Evolutionary conservation across 1,140 invertebrate species (phyloP).

Genomic region (Diorhabda sublineata): DNA sequence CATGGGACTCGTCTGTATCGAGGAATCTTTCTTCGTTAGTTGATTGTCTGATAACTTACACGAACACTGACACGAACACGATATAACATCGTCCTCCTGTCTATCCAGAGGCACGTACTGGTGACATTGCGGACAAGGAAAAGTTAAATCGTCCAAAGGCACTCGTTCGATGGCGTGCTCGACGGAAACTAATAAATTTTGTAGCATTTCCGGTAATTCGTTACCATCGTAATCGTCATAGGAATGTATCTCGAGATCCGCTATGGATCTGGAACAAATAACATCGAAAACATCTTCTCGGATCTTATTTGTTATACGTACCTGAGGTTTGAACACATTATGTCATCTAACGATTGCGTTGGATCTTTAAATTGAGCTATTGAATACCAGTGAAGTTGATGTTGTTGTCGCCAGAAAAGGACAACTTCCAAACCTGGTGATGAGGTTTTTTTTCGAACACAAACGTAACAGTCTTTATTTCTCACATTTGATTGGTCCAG

Average conservation of each 20-base stretch:
- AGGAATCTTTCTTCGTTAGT: slow-evolving; percentile 42
- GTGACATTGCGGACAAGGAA: slow-evolving; percentile 56
- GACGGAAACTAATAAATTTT: slow-evolving; percentile 60
- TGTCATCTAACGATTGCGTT: slow-evolving; percentile 34
- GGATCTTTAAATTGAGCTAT: slow-evolving; percentile 42
- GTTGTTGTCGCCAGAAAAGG: slow-evolving; percentile 40
- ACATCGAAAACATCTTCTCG: not conserved
- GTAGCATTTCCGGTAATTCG: slow-evolving; percentile 57
- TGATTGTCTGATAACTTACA: slow-evolving; percentile 33
- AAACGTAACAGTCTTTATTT: slow-evolving; percentile 45
- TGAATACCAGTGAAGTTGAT: slow-evolving; percentile 37
- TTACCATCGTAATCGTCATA: slow-evolving; percentile 46
- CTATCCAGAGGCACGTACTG: slow-evolving; percentile 47
- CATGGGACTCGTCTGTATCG: slow-evolving; percentile 52
- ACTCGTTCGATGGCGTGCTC: slow-evolving; percentile 64
- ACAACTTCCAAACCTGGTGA: slow-evolving; percentile 41
- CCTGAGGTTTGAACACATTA: slow-evolving; percentile 41
- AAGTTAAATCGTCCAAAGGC: slow-evolving; percentile 60
- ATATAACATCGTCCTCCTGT: slow-evolving; percentile 30
- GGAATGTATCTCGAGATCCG: slow-evolving; percentile 39
- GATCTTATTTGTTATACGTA: not conserved
- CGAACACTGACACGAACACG: slow-evolving; percentile 45
- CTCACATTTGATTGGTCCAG: slow-evolving; percentile 37
- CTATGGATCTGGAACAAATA: slow-evolving; percentile 21
- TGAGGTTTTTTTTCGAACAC: slow-evolving; percentile 31